phyloP scores from a whole-genome alignment of 1,140 invertebrate genomes.

The Whitmania pigra region DNA sequence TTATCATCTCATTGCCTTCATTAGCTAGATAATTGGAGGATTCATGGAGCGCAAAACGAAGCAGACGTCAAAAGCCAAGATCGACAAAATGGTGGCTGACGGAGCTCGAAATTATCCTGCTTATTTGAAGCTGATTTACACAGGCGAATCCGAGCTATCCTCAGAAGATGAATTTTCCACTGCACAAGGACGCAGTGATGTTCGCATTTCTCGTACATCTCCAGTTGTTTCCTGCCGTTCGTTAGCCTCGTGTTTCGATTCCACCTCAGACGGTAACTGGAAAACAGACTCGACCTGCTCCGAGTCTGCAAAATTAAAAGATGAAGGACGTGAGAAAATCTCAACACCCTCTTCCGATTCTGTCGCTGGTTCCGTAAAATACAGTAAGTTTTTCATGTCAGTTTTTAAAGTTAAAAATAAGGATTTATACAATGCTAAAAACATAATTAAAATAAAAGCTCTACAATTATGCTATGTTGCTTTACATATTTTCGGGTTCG shows the following conservation, averaged over 20 bases:
- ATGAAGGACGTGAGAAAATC: constrained; percentile 2
- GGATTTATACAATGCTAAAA: no score
- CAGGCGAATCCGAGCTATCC: constrained; percentile 17
- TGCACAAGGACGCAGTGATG: not conserved
- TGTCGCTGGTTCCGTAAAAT: no score
- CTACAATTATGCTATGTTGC: no score
- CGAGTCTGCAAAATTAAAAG: constrained; percentile 4
- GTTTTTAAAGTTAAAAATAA: no score
- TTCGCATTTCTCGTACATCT: no score
- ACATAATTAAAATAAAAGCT: no score
- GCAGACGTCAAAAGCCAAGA: constrained; percentile 19
- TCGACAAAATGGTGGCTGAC: constrained; percentile 19
- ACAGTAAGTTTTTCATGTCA: no score
- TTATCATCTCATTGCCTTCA: not conserved
- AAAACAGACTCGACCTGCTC: not conserved
- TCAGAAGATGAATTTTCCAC: constrained; percentile 17
- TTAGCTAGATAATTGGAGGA: not conserved
- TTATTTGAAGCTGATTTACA: constrained; percentile 25
- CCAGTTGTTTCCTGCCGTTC: no score
- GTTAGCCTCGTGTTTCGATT: no score
- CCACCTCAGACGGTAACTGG: no score
- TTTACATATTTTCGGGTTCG: no score
- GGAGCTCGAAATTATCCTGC: constrained; percentile 21
- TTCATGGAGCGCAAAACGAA: constrained; percentile 13
- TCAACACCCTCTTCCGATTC: not conserved